phyloP scores from a whole-genome alignment of 2,888 invertebrate species.

The Neria commutata region DNA sequence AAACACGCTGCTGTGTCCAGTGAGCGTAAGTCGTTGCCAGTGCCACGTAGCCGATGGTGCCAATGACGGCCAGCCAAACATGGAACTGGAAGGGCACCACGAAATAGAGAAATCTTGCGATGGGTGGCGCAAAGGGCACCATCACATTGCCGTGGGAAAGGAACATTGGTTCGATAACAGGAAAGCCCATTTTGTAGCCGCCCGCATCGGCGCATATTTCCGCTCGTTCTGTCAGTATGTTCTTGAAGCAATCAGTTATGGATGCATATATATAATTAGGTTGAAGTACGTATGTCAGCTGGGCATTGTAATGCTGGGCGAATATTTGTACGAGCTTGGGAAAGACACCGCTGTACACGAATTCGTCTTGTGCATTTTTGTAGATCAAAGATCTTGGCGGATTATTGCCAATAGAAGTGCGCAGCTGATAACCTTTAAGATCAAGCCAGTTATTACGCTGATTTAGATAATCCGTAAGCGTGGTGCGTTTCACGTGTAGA shows the following conservation, averaged over 20 bases:
- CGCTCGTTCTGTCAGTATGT: not conserved
- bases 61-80: conserved; percentile 20
- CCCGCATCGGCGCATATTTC: conserved; percentile 27
- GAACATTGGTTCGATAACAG: not conserved
- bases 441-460: conserved; percentile 6
- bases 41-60: not conserved
- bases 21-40: conserved; percentile 6
- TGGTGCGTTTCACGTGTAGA: not conserved
- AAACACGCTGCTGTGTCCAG: conserved; percentile 1
- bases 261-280: not conserved
- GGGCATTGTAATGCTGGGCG: conserved; percentile 20
- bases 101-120: conserved; percentile 35
- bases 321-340: conserved; percentile 19
- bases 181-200: not conserved
- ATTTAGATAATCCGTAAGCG: not conserved
- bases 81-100: conserved; percentile 28
- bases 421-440: conserved; percentile 17
- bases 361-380: not conserved
- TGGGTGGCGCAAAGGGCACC: conserved; percentile 29
- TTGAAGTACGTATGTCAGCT: not conserved
- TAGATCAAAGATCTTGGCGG: conserved; percentile 20
- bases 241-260: conserved; percentile 10
- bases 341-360: conserved; percentile 20
- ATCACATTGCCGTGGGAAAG: conserved; percentile 5
- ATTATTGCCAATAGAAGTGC: conserved; percentile 14